Evolutionary conservation across 1,140 invertebrate species (phyloP), one percentile per base, ranked within the genome.

Genomic region (Drosophila biarmipes): DNA sequence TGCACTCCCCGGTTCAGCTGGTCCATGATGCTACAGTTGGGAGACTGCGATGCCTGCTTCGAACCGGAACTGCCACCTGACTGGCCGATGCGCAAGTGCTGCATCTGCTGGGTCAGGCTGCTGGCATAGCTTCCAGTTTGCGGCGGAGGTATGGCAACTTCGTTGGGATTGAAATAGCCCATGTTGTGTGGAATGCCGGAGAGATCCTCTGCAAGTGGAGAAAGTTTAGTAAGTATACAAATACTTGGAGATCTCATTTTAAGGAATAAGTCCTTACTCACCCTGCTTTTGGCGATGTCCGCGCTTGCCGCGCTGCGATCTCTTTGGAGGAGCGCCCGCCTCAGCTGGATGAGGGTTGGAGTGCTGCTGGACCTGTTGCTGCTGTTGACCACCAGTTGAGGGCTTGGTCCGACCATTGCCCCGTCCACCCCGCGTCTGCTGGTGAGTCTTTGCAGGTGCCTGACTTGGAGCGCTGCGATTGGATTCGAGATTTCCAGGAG

Each of bases 1-100:
- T 94, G 93, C 0, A 94, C 93, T 3, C 94, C 94, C 17, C 93
- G 92, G 63, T 93, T 93, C 8, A 94, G 90, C 38, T 94, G 94
- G 59, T 94, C 94, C 94, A 94, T 94, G 53, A 94, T 94, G 80
- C 93, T 94, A 34, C 90, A 85, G 57, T 91, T 91, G 17, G 75
- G 51, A 12, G 57, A 54, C 58, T 79, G 76, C n/a, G 54, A 29
- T n/a, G 62, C 61, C 42, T 80, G 71, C 24, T 74, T 74, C 34
- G 72, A 40, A 14, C 58, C 42, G 11, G 63, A 62, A 14, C 61
- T 35, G 51, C 63, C 27, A 31, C 62, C 12, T 7, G 66, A 27
- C 49, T 61, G 73, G 40, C 78, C 64, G 21, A 91, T 74, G 45
- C 77, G 86, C 21, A 91, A 37, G 7, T 86, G 54, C 51, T 91